Evolutionary conservation across 2,797 vertebrate genomes (phyloP), one percentile per base, ranked within the genome.

Genomic region (Tachyglossus aculeatus): DNA sequence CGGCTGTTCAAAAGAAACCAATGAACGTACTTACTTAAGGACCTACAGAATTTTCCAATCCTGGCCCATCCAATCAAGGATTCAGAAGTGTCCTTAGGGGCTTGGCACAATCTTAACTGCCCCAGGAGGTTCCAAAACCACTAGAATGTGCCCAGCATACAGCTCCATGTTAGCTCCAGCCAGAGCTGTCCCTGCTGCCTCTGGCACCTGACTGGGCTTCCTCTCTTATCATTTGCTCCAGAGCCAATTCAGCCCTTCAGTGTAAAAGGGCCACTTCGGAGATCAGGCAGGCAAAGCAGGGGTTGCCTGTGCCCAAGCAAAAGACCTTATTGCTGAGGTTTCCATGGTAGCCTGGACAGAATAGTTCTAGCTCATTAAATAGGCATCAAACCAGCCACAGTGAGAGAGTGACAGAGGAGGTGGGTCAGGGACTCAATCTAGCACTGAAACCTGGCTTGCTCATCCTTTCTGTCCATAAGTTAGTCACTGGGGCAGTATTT

Each of bases 351-450:
- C 39, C n/a, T 32, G 40, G 63, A 34, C 40, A 58, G 22, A 27
- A 34, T 19, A 33, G 18, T 62, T n/a, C 36, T 60, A 33, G 9
- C 40, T 67, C 48, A 38, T 74, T 82, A 84, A 55, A 60, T 64
- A 80, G 72, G 71, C 51, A 57, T 52, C 50, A 63, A 63, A 74
- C 52, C 64, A 22, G 9, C 27, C 66, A 77, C n/a, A n/a, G n/a
- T n/a, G n/a, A n/a, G n/a, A n/a, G n/a, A n/a, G n/a, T n/a, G n/a
- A n/a, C n/a, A n/a, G n/a, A n/a, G n/a, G n/a, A n/a, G n/a, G n/a
- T n/a, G n/a, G n/a, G n/a, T n/a, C n/a, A n/a, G n/a, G n/a, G n/a
- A n/a, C n/a, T n/a, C n/a, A n/a, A n/a, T n/a, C n/a, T n/a, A n/a
- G n/a, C n/a, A n/a, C n/a, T n/a, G n/a, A n/a, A n/a, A n/a, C n/a